Evolutionary conservation across 2,113 vertebrate species (phyloP).

Genomic region (Geococcyx californianus): DNA sequence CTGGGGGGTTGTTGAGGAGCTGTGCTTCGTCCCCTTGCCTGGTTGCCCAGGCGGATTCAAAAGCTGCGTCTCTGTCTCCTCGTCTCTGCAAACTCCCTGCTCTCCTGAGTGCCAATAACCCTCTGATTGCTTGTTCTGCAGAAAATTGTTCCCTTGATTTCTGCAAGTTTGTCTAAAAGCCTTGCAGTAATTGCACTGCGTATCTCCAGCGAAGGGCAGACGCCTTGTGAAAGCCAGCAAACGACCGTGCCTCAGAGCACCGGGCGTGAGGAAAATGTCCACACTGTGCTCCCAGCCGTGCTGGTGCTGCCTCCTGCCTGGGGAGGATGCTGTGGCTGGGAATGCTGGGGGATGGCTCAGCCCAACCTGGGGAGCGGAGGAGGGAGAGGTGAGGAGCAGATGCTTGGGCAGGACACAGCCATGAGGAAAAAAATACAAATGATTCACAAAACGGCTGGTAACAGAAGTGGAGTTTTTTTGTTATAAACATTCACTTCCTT

Average conservation of each 20-base stretch:
- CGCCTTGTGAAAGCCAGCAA: neutral
- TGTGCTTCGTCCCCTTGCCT: neutral
- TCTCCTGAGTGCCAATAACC: neutral
- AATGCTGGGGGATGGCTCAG: neutral
- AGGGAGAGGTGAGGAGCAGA: constrained; percentile 19
- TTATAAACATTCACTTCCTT: constrained; percentile 15
- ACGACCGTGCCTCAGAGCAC: neutral
- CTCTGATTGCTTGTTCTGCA: neutral
- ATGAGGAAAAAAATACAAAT: neutral
- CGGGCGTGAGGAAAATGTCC: accelerated
- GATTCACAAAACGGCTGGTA: constrained; percentile 22
- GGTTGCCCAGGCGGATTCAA: neutral
- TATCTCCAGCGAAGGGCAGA: neutral
- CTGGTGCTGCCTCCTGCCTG: neutral
- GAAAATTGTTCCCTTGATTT: neutral
- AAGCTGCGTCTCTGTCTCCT: neutral
- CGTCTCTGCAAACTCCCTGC: neutral
- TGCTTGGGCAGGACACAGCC: neutral
- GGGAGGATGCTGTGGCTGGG: neutral
- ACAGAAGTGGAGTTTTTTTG: neutral
- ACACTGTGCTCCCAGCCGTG: accelerated
- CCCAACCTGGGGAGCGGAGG: neutral
- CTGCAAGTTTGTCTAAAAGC: neutral
- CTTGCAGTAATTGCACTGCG: neutral
- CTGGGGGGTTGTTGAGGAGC: neutral